Evolutionary conservation across 2,888 invertebrate species (phyloP).

Genomic region (Meloe dianella): DNA sequence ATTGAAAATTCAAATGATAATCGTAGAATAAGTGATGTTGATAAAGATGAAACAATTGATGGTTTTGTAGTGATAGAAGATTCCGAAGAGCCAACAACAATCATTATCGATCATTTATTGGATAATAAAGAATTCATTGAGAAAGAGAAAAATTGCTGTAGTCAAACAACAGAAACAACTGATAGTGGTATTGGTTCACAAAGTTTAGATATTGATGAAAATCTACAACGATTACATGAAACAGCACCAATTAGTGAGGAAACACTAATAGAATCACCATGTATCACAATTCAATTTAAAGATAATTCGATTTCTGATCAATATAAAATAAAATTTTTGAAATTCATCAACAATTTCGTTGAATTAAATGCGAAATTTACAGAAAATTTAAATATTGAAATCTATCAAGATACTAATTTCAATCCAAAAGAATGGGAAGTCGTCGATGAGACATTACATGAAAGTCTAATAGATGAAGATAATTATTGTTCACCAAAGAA

Average conservation of each 20-base stretch:
- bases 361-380: slow-evolving; percentile 55
- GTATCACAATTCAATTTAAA: slow-evolving; percentile 57
- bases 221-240: too few relatives aligned
- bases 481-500: slow-evolving; percentile 22
- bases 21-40: too few relatives aligned
- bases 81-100: not conserved
- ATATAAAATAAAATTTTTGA: slow-evolving; percentile 61
- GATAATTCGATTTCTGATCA: slow-evolving; percentile 58
- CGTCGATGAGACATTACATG: slow-evolving; percentile 46
- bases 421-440: slow-evolving; percentile 58
- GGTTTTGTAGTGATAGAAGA: not conserved
- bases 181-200: not conserved
- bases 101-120: not conserved
- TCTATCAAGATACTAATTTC: slow-evolving; percentile 59
- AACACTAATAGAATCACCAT: not conserved
- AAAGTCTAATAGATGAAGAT: slow-evolving; percentile 15
- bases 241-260: not conserved
- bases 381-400: slow-evolving; percentile 54
- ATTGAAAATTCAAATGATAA: not conserved
- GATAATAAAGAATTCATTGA: not conserved
- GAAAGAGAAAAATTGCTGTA: not conserved
- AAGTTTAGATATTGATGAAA: not conserved
- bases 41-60: not conserved
- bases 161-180: not conserved
- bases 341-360: slow-evolving; percentile 59